Percentiles rank a stretch among this genome's conserved stretches.
These are phyloP conservation scores for Megaceryle torquata DNA, from an alignment of 2,113 vertebrate genomes.

Conservation along the genomic window DNA sequence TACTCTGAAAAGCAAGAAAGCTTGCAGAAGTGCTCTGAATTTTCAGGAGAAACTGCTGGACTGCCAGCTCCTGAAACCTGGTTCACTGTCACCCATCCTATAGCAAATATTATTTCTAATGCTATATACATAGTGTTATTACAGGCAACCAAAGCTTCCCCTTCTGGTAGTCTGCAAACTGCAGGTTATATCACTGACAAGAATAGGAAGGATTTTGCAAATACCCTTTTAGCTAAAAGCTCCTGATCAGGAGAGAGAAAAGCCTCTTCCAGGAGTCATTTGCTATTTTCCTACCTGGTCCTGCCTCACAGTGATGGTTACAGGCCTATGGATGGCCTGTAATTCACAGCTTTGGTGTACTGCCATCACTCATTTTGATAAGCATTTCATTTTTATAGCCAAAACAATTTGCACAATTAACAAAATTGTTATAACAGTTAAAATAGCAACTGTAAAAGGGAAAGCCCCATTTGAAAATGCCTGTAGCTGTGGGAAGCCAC, in stretches of 20 bases:
- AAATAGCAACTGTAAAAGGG: background rate
- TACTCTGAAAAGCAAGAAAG: background rate
- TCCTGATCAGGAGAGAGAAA: background rate
- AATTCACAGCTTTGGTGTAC: background rate
- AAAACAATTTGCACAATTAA: background rate
- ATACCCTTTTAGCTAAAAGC: background rate
- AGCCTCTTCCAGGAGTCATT: background rate
- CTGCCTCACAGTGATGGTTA: background rate
- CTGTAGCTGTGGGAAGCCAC: background rate
- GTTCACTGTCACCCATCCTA: background rate
- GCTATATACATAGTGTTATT: background rate
- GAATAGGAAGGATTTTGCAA: background rate
- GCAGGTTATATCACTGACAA: background rate
- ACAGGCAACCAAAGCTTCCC: background rate
- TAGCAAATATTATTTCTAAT: background rate
- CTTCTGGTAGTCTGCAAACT: background rate
- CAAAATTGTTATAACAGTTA: background rate
- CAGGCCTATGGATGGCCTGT: background rate
- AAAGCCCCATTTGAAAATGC: background rate
- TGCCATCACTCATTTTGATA: background rate
- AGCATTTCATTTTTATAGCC: background rate
- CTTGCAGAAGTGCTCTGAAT: background rate
- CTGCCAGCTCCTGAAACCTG: background rate
- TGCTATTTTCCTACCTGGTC: background rate
- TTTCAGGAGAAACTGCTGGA: background rate